Conservation (phyloP, 2,888 invertebrate species). For the Pristionchus exspectatus region DNA sequence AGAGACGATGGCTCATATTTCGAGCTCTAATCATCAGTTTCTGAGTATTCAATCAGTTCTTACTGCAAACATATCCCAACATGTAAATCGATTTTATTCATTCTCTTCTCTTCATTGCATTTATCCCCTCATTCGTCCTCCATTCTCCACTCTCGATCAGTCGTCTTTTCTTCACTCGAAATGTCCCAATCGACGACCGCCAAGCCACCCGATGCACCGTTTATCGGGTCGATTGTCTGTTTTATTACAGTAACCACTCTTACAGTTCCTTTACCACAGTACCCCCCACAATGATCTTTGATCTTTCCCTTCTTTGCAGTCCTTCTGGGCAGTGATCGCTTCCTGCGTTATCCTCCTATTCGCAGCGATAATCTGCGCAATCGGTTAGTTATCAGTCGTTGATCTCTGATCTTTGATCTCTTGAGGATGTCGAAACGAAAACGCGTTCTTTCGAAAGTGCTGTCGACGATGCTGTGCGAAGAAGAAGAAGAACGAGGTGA, state of each 20-base stretch:
- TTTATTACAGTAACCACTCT: neutral
- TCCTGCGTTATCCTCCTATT: neutral
- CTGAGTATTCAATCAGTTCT: too few species aligned
- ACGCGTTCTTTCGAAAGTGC: neutral
- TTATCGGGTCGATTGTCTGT: neutral
- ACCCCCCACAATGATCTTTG: neutral
- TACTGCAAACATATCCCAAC: too few species aligned
- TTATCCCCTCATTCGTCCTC: neutral
- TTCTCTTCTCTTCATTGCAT: neutral
- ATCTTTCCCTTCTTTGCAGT: neutral
- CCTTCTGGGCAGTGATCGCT: neutral
- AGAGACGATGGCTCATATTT: too few species aligned
- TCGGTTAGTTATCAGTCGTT: neutral
- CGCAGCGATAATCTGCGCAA: neutral
- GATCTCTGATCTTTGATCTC: constrained; percentile 3
- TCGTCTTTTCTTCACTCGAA: neutral
- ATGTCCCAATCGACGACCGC: neutral
- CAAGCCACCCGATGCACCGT: neutral
- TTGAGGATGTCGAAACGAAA: neutral
- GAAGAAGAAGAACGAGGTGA: neutral
- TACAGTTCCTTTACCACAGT: neutral
- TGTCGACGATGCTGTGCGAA: neutral
- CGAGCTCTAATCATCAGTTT: too few species aligned
- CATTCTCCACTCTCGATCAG: neutral
- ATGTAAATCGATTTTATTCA: neutral